These are phyloP conservation scores for Brachionus rotundiformis DNA, from an alignment of 1,140 invertebrate genomes.

Conservation along the genomic window DNA sequence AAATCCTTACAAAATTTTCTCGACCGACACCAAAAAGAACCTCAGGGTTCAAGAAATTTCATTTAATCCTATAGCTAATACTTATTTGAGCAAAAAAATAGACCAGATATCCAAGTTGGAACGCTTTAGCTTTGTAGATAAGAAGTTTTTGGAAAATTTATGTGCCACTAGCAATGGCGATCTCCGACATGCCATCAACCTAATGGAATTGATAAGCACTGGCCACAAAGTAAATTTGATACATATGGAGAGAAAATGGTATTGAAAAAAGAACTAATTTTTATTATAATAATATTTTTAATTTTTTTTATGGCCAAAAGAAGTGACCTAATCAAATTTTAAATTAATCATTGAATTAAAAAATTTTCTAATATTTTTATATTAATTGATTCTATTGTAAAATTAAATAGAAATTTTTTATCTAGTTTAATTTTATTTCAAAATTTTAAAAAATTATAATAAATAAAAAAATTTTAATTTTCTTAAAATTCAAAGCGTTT, in stretches of 20 bases:
- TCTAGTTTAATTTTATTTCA: too few relatives aligned
- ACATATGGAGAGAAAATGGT: neutral
- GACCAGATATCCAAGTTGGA: constrained; percentile 17
- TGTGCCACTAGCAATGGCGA: constrained; percentile 34
- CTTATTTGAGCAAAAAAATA: constrained; percentile 34
- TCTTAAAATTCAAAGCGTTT: too few relatives aligned
- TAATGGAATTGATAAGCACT: constrained; percentile 12
- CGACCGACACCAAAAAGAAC: neutral
- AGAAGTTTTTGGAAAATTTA: constrained; percentile 24
- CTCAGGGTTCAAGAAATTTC: neutral
- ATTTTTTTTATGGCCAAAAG: too few relatives aligned
- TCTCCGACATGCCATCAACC: constrained; percentile 17
- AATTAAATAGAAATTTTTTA: too few relatives aligned
- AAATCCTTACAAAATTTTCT: constrained; percentile 6
- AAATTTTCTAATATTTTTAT: too few relatives aligned
- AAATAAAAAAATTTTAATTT: too few relatives aligned
- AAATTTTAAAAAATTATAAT: too few relatives aligned
- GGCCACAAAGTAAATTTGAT: neutral
- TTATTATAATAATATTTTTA: too few relatives aligned
- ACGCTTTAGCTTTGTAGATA: constrained; percentile 1
- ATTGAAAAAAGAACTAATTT: neutral
- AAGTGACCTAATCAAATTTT: too few relatives aligned
- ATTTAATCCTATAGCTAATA: constrained; percentile 34
- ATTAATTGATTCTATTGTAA: too few relatives aligned
- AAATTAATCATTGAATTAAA: too few relatives aligned